Percentiles rank a stretch among this genome's conserved stretches.
Conservation (phyloP, 2,888 invertebrate species). For the Hyles lineata region DNA sequence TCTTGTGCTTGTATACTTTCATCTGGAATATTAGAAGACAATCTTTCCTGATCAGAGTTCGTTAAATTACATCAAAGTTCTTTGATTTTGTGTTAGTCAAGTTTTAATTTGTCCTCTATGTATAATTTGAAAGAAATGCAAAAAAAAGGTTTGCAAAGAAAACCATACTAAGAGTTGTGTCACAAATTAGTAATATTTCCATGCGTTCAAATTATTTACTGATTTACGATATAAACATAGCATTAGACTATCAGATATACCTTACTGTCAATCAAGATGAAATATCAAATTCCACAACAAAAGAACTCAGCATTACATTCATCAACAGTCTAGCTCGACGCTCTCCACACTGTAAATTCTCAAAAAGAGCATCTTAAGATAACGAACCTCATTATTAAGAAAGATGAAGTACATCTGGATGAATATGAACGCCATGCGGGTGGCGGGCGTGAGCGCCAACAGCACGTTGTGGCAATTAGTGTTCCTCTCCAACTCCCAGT, state of each 20-base stretch:
- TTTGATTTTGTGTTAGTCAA: no score
- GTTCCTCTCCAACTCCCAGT: constrained; percentile 95
- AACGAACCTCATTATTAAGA: constrained; percentile 94
- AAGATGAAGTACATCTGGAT: constrained; percentile 99
- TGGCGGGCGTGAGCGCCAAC: constrained; percentile 94
- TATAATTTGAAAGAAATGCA: no score
- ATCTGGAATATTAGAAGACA: constrained; percentile 85
- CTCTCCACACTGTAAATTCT: not conserved
- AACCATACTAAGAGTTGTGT: no score
- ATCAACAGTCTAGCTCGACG: not conserved
- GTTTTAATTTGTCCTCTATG: no score
- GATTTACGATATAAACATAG: no score
- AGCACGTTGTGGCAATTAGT: constrained; percentile 96
- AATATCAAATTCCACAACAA: no score
- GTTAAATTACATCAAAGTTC: not conserved
- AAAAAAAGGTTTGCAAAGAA: no score
- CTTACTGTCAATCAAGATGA: no score
- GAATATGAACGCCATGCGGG: constrained; percentile 97
- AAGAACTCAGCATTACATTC: not conserved
- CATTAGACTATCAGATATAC: no score
- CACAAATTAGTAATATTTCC: no score
- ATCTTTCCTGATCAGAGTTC: not conserved
- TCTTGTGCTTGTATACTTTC: constrained; percentile 94
- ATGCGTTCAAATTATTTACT: no score
- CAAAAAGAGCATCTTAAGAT: not conserved